phyloP scores from a whole-genome alignment of 2,888 invertebrate genomes.

The Reticulitermes lucifugus region DNA sequence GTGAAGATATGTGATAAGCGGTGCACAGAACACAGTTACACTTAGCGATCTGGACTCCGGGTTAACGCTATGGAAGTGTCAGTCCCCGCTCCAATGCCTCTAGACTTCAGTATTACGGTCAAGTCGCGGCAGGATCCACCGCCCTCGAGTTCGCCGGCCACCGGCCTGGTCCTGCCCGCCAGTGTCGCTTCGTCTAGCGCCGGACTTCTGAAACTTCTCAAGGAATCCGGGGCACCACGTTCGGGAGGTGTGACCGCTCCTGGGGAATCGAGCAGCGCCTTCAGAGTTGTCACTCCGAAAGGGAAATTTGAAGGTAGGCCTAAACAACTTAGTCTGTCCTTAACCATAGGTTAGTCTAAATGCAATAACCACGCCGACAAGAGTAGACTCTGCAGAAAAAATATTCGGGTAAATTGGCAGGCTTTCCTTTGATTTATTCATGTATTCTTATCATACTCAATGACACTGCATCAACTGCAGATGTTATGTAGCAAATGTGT shows the following conservation, averaged over 20 bases:
- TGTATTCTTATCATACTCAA: too few relatives aligned
- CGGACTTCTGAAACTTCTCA: constrained; percentile 51
- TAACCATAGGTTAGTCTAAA: too few relatives aligned
- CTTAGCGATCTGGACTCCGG: too few relatives aligned
- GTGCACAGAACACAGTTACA: background rate
- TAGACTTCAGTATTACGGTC: constrained; percentile 72
- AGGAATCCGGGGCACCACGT: constrained; percentile 42
- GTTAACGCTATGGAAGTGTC: constrained; percentile 50
- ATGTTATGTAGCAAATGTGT: too few relatives aligned
- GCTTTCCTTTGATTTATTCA: too few relatives aligned
- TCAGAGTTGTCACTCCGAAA: constrained; percentile 76
- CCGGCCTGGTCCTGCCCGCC: constrained; percentile 42
- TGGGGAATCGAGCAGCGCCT: constrained; percentile 66
- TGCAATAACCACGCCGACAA: too few relatives aligned
- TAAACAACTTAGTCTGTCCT: too few relatives aligned
- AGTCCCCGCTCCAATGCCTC: constrained; percentile 62
- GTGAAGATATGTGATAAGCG: background rate
- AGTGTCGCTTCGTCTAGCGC: constrained; percentile 47
- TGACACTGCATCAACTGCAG: too few relatives aligned
- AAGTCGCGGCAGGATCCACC: constrained; percentile 61
- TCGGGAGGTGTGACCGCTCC: constrained; percentile 26
- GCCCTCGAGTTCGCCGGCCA: constrained; percentile 61
- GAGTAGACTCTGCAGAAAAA: too few relatives aligned
- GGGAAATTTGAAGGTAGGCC: constrained; percentile 63
- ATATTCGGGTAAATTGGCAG: too few relatives aligned